Conservation (phyloP, 2,113 vertebrate species). For the Hippocampus zosterae region DNA sequence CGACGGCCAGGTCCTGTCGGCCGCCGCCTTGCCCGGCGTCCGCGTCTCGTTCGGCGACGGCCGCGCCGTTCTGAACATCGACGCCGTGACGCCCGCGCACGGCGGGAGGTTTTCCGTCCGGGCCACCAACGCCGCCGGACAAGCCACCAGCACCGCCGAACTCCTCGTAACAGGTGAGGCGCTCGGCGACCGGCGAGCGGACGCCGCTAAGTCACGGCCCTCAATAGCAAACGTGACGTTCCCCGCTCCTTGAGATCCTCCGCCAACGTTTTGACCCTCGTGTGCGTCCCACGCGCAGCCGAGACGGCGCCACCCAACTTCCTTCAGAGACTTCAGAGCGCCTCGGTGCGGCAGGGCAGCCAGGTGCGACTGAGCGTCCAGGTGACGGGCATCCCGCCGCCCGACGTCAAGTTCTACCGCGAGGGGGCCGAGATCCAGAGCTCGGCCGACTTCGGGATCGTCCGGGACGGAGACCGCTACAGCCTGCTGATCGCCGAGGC, state of each 20-base stretch:
- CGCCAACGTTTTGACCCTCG: too few relatives aligned
- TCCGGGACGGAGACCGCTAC: conserved; percentile 90
- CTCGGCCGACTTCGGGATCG: conserved; percentile 94
- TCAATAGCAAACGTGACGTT: too few relatives aligned
- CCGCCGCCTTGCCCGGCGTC: conserved; percentile 87
- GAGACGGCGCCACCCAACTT: conserved; percentile 93
- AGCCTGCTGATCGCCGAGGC: conserved; percentile 92
- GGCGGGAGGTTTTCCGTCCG: conserved; percentile 90
- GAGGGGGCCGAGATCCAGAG: conserved; percentile 98
- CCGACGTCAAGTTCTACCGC: conserved; percentile 95
- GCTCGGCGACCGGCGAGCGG: too few relatives aligned
- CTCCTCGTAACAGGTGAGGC: conserved; percentile 85
- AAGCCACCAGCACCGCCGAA: conserved; percentile 97
- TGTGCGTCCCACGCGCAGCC: conserved; percentile 56
- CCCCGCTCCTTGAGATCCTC: too few relatives aligned
- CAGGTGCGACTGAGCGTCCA: conserved; percentile 89
- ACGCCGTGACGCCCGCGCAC: conserved; percentile 85
- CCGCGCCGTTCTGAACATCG: conserved; percentile 93
- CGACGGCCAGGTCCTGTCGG: conserved; percentile 97
- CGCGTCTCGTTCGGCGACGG: conserved; percentile 98
- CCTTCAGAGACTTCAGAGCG: conserved; percentile 91
- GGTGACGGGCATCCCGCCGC: conserved; percentile 95
- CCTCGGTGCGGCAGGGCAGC: conserved; percentile 90
- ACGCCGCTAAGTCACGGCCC: too few relatives aligned
- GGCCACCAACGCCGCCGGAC: conserved; percentile 96